Conservation (phyloP, 64 coral and sea anemone genomes). For the Anthopleura sola region DNA sequence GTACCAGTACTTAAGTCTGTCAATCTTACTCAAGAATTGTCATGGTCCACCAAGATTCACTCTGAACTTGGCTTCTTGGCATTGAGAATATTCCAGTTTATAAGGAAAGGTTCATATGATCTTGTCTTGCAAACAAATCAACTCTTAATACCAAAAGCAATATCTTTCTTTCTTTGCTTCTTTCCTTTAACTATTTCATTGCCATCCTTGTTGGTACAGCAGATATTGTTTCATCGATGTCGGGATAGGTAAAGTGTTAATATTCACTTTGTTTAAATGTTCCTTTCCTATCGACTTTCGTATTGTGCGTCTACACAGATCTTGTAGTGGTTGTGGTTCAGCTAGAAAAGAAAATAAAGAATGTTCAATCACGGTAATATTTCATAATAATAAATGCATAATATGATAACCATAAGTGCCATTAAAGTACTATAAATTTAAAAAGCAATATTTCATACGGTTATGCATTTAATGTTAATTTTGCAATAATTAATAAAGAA, state of each 20-base stretch:
- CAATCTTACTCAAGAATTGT: neutral
- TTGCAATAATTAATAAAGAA: too few relatives aligned
- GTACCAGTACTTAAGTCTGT: neutral
- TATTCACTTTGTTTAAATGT: constrained; percentile 71
- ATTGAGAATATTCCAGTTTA: too few relatives aligned
- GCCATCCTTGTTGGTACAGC: constrained; percentile 76
- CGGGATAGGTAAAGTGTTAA: constrained; percentile 79
- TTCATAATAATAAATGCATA: neutral
- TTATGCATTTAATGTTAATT: too few relatives aligned
- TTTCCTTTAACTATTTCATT: neutral
- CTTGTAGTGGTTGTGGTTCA: constrained; percentile 85
- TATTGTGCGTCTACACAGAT: constrained; percentile 77
- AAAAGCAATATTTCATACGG: too few relatives aligned
- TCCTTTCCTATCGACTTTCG: constrained; percentile 91
- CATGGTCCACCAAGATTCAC: neutral
- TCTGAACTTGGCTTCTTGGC: neutral
- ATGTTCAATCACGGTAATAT: neutral
- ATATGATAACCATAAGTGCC: too few relatives aligned
- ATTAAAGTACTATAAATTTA: too few relatives aligned
- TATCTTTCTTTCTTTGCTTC: neutral
- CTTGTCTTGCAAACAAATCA: too few relatives aligned
- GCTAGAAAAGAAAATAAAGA: constrained; percentile 37
- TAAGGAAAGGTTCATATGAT: too few relatives aligned
- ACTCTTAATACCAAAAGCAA: neutral
- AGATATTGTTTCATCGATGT: constrained; percentile 85